phyloP scores from a whole-genome alignment of 1,140 invertebrate genomes.

The Ceratina australensis region DNA sequence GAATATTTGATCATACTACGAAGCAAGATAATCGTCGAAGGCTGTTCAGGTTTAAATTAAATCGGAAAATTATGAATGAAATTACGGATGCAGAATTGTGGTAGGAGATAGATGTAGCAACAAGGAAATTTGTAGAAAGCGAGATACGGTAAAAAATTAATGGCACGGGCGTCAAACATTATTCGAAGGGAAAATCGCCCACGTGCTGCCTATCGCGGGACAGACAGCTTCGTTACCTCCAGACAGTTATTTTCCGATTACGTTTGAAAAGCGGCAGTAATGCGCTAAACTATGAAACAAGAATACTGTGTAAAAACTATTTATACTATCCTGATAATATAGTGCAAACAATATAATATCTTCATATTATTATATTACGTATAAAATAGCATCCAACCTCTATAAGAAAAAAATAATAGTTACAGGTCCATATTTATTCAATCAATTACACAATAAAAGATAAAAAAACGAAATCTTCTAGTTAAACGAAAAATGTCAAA shows the following conservation, averaged over 20 bases:
- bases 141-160: slow-evolving; percentile 32
- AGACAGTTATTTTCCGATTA: slow-evolving; percentile 41
- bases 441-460: too few relatives aligned
- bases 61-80: not conserved
- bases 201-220: slow-evolving; percentile 35
- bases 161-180: slow-evolving; percentile 27
- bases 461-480: too few relatives aligned
- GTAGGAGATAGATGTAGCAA: not conserved
- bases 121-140: slow-evolving; percentile 30
- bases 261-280: slow-evolving; percentile 30
- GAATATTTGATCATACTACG: too few relatives aligned
- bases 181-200: slow-evolving; percentile 40
- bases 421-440: too few relatives aligned
- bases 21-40: too few relatives aligned
- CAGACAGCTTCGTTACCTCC: slow-evolving; percentile 47
- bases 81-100: too few relatives aligned
- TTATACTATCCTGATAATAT: not conserved
- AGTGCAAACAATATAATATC: not conserved
- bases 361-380: too few relatives aligned
- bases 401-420: too few relatives aligned
- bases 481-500: too few relatives aligned
- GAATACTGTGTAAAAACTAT: not conserved
- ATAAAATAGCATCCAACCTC: too few relatives aligned
- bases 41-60: too few relatives aligned
- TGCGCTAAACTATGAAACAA: slow-evolving; percentile 1